A percentile compares a stretch with the other conserved stretches of the same genome.
Evolutionary conservation across 2,888 invertebrate genomes (phyloP).

Genomic region (Apamea crenata): DNA sequence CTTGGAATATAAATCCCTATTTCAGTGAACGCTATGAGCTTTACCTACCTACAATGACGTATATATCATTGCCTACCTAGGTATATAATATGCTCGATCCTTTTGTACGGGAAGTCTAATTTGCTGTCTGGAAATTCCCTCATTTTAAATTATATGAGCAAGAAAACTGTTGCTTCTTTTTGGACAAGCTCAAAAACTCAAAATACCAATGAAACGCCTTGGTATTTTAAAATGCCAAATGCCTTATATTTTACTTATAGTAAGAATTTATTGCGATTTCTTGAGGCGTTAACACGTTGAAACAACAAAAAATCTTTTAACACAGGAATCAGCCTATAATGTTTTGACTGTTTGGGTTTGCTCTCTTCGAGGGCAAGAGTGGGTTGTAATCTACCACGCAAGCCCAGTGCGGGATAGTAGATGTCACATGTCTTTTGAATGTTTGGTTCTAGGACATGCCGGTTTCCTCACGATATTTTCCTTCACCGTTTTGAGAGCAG

Average conservation of each 20-base stretch:
- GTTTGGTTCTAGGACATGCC: not conserved
- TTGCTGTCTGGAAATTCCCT: not conserved
- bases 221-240: too few relatives aligned
- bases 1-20: conserved; percentile 33
- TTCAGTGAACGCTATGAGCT: not conserved
- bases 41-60: not conserved
- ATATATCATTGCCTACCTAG: too few relatives aligned
- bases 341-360: not conserved
- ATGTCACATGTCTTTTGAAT: not conserved
- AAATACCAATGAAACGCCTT: too few relatives aligned
- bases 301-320: not conserved
- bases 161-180: not conserved
- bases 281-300: not conserved
- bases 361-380: not conserved
- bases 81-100: not conserved
- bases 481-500: not conserved
- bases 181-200: not conserved
- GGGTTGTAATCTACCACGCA: not conserved
- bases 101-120: not conserved
- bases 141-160: not conserved
- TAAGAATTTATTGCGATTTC: not conserved
- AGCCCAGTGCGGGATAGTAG: not conserved
- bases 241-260: not conserved
- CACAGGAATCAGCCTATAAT: not conserved
- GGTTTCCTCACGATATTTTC: not conserved